A percentile compares a stretch with the other conserved stretches of the same genome.
phyloP scores from a whole-genome alignment of 2,888 invertebrate genomes.

The Drosophila atroscutellata region DNA sequence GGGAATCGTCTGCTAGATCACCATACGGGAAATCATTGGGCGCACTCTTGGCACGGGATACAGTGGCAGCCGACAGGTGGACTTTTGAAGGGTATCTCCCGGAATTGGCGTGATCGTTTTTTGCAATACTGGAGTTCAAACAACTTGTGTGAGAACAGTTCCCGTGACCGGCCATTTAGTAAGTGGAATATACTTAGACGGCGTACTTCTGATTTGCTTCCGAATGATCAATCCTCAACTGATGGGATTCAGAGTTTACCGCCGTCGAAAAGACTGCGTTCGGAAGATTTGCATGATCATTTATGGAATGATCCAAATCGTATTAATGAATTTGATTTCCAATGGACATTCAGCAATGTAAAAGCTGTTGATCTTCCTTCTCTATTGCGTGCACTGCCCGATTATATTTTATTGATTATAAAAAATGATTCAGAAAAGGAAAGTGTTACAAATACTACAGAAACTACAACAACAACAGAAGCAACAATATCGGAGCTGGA shows the following conservation, averaged over 20 bases:
- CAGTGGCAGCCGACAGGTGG: not conserved
- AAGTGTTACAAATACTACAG: not conserved
- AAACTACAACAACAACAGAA: not conserved
- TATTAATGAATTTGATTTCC: not conserved
- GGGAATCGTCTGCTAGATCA: rapidly evolving
- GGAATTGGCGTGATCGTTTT: not conserved
- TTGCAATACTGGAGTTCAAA: not conserved
- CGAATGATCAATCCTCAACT: not conserved
- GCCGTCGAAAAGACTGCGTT: not conserved
- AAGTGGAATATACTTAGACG: not conserved
- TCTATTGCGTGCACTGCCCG: not conserved
- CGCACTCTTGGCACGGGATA: rapidly evolving
- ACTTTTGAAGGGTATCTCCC: not conserved
- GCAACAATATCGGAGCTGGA: not conserved
- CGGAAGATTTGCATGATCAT: not conserved
- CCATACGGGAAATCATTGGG: rapidly evolving
- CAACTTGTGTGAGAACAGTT: not conserved
- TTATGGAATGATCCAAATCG: not conserved
- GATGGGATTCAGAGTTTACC: not conserved
- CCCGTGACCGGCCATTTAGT: not conserved
- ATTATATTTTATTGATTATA: not conserved
- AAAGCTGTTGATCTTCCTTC: not conserved
- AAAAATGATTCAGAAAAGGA: not conserved
- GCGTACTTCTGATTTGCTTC: not conserved
- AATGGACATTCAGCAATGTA: not conserved